A percentile compares a stretch with the other conserved stretches of the same genome.
Conservation (phyloP, 1,140 invertebrate genomes). For the Eueides isabella region DNA sequence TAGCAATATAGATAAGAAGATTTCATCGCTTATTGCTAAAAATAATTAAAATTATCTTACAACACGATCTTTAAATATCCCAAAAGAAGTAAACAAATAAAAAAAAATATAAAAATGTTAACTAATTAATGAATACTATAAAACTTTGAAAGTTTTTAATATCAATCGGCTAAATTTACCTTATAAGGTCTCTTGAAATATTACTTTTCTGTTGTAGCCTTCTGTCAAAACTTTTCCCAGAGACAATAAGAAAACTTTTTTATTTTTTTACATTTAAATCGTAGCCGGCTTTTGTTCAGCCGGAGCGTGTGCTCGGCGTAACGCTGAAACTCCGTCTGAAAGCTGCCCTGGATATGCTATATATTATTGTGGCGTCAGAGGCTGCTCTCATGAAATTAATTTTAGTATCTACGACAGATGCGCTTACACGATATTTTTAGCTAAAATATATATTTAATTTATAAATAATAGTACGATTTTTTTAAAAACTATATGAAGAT, state of each 20-base stretch:
- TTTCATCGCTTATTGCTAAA: too few relatives aligned
- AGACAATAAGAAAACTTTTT: constrained; percentile 10
- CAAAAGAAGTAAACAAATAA: neutral
- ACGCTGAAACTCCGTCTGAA: constrained; percentile 55
- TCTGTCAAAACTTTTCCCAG: neutral
- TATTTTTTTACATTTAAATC: neutral
- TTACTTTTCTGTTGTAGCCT: neutral
- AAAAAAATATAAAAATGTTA: neutral
- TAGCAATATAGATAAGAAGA: too few relatives aligned
- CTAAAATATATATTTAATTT: neutral
- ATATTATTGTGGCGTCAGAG: constrained; percentile 49
- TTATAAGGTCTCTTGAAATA: neutral
- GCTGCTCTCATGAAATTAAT: constrained; percentile 42
- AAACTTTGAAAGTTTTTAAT: neutral
- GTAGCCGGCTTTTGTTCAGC: neutral
- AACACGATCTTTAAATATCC: too few relatives aligned
- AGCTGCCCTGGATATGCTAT: constrained; percentile 40
- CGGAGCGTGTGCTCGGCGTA: constrained; percentile 44
- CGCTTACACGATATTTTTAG: constrained; percentile 10
- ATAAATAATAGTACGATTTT: neutral
- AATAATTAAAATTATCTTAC: too few relatives aligned
- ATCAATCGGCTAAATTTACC: neutral
- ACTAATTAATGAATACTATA: too few relatives aligned
- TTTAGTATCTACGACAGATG: constrained; percentile 43
- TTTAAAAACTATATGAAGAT: neutral